Base-by-base conservation (phyloP, 1,140 invertebrate genomes). In the Drosophila pandora region DNA sequence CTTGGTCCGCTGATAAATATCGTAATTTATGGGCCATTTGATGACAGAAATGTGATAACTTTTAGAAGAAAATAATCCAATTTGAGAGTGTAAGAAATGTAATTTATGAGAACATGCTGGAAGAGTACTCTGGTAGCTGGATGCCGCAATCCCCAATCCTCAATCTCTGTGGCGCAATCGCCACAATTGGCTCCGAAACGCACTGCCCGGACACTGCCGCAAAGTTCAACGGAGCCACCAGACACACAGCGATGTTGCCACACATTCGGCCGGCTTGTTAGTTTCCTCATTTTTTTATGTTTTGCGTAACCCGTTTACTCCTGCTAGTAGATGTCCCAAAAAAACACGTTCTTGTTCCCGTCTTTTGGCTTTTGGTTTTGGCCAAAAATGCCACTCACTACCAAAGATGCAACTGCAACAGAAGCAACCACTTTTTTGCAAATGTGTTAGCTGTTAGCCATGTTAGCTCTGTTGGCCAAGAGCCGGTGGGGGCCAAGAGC, bases 311-410 rank as follows among this genome's bases (percentile, higher is more conserved):
- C 53, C 56, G 73, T 76, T 76, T 69, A 10, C 37, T 56, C 72
- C 37, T 34, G 49, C 43, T 41, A 28, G 7, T 43, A 50, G 41
- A 41, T 43, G 8, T 65, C 53, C 70, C 70, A 7, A 43, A 43
- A 43, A 72, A 56, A 61, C 73, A 76, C 64, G 73, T 76, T 76
- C 63, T 76, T 34, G 73, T 63, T 76, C 73, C 73, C 73, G 72
- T 74, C 70, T 21, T 13, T 17, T 17, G 17, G 17, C 17, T 17
- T 17, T 39, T 37, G 9, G 34, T 10, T 43, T 53, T 75, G 64
- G 62, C 62, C 73, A 76, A 54, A 76, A 76, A 76, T 76, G 71
- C 67, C 67, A 71, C 71, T 34, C 32, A 41, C 55, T 74, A 53
- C 69, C 69, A 74, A 65, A 75, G 72, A 75, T 74, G 72, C 72